These are phyloP conservation scores for Helicoverpa armigera DNA, from an alignment of 1,140 invertebrate species.

Conservation along the genomic window DNA sequence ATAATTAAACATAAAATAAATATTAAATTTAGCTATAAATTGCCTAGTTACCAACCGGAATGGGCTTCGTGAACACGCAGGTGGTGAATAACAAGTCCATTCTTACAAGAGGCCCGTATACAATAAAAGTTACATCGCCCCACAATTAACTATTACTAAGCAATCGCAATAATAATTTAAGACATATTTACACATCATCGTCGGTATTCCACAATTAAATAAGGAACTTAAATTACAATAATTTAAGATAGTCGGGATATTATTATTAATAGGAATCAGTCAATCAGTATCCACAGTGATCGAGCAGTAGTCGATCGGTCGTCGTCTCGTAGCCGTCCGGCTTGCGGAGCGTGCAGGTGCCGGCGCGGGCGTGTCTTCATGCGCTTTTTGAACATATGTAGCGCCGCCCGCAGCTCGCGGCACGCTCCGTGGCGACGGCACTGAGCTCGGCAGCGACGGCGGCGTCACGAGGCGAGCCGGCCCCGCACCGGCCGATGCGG, in stretches of 20 bases:
- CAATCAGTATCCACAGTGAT: slow-evolving; percentile 77
- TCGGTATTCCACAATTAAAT: slow-evolving; percentile 81
- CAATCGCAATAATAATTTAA: slow-evolving; percentile 83
- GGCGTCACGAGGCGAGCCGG: slow-evolving; percentile 2
- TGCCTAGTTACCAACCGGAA: slow-evolving; percentile 85
- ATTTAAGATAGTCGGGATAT: slow-evolving; percentile 81
- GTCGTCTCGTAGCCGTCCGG: slow-evolving; percentile 67
- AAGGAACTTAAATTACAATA: slow-evolving; percentile 82
- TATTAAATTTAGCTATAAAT: slow-evolving; percentile 84
- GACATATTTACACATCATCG: slow-evolving; percentile 84
- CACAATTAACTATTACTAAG: slow-evolving; percentile 75
- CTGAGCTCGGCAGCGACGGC: slow-evolving; percentile 37
- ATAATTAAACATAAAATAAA: slow-evolving; percentile 83
- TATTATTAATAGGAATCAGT: slow-evolving; percentile 85
- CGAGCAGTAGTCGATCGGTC: slow-evolving; percentile 64
- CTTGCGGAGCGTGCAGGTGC: slow-evolving; percentile 50
- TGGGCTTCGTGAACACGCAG: slow-evolving; percentile 85
- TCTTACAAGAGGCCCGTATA: slow-evolving; percentile 74
- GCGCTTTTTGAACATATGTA: slow-evolving; percentile 67
- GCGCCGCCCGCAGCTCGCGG: slow-evolving; percentile 58
- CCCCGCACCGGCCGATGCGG: slow-evolving; percentile 52
- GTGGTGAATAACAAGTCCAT: slow-evolving; percentile 85
- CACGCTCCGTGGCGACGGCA: slow-evolving; percentile 49
- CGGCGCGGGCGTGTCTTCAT: slow-evolving; percentile 55
- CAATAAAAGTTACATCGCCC: slow-evolving; percentile 68